Conservation (phyloP, 23 tunicate genomes). For the Halocynthia roretzi region DNA sequence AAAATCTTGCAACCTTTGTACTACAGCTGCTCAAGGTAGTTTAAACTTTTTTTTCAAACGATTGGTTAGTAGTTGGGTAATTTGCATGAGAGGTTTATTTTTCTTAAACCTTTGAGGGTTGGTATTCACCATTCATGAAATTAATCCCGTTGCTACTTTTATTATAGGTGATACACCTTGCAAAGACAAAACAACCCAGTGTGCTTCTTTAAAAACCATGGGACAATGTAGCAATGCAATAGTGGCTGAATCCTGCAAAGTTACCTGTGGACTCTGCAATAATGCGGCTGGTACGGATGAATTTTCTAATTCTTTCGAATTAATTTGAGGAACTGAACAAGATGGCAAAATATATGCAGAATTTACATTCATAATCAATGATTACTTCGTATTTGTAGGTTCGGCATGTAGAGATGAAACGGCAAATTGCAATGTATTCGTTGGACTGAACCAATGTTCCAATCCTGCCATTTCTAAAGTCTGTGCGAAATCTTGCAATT, state of each 20-base stretch:
- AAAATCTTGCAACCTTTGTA: slow-evolving; percentile 15
- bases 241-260: slow-evolving; percentile 6
- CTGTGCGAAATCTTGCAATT: slow-evolving; percentile 42
- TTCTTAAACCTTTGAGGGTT: no score
- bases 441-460: slow-evolving; percentile 20
- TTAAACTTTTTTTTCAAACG: no score
- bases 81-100: no score
- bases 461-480: neutral
- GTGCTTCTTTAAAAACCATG: neutral
- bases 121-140: no score
- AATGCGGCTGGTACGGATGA: neutral
- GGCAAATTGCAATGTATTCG: slow-evolving; percentile 21
- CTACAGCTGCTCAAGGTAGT: neutral
- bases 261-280: slow-evolving; percentile 11
- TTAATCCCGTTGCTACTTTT: no score
- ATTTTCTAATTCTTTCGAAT: neutral
- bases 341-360: slow-evolving; percentile 5
- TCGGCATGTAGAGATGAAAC: slow-evolving; percentile 23
- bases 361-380: slow-evolving; percentile 8
- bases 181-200: no score
- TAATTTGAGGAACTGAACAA: neutral
- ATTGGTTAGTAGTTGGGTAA: no score
- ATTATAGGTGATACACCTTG: no score
- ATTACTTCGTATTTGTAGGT: slow-evolving; percentile 4
- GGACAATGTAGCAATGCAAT: slow-evolving; percentile 2